Percentiles rank a stretch among this genome's conserved stretches.
Conservation (phyloP, 2,888 invertebrate genomes). For the Philhelius pedissequus region DNA sequence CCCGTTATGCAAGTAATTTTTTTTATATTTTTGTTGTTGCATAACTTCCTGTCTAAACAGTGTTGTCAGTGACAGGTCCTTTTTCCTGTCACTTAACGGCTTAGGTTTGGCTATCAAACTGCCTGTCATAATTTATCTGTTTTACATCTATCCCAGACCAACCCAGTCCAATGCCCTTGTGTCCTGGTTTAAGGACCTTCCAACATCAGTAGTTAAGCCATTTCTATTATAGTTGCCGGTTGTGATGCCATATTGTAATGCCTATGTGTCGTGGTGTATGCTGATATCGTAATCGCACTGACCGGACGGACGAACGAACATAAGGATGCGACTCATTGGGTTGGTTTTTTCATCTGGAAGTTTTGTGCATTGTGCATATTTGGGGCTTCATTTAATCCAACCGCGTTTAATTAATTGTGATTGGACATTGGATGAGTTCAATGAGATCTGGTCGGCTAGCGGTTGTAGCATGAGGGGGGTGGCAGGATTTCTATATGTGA, state of each 20-base stretch:
- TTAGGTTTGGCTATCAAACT: conserved; percentile 39
- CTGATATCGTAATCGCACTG: neutral
- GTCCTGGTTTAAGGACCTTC: conserved; percentile 11
- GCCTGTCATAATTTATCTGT: conserved; percentile 39
- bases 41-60: conserved; percentile 33
- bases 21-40: neutral
- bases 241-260: neutral
- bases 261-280: neutral
- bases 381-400: conserved; percentile 63
- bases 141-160: conserved; percentile 31
- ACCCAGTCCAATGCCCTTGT: conserved; percentile 1
- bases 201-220: conserved; percentile 25
- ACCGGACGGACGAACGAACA: neutral
- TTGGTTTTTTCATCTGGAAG: conserved; percentile 65
- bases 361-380: conserved; percentile 52
- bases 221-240: conserved; percentile 36
- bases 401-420: conserved; percentile 65
- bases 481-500: neutral
- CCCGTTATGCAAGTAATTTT: neutral
- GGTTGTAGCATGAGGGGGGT: neutral
- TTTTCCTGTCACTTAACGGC: conserved; percentile 16
- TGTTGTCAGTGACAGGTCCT: conserved; percentile 28
- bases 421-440: conserved; percentile 1
- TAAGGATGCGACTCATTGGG: conserved; percentile 46
- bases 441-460: neutral